Conservation (phyloP, 2,888 invertebrate species). For the Aphodius sticticus region DNA sequence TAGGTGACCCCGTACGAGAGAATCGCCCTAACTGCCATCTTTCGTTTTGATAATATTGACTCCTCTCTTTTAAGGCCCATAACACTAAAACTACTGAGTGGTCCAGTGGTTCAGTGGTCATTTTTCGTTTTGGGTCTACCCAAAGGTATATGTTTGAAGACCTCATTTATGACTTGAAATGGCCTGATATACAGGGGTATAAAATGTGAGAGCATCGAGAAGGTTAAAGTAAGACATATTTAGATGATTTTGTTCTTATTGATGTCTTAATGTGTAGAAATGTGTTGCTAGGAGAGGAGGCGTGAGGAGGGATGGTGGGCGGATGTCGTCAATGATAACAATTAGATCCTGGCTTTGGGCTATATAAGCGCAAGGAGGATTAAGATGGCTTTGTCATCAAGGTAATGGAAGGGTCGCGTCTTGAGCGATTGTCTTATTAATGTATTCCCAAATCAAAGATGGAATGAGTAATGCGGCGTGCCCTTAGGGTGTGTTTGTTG, state of each 20-base stretch:
- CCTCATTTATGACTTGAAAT: too few relatives aligned
- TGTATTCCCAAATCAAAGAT: slow-evolving; percentile 60
- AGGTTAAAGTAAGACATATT: too few relatives aligned
- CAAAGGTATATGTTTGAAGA: too few relatives aligned
- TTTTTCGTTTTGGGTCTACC: too few relatives aligned
- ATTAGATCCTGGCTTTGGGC: slow-evolving; percentile 55
- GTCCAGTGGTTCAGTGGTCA: too few relatives aligned
- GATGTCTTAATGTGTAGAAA: background rate
- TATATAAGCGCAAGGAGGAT: slow-evolving; percentile 53
- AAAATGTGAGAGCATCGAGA: too few relatives aligned
- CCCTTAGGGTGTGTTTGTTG: slow-evolving; percentile 24
- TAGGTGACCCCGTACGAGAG: too few relatives aligned
- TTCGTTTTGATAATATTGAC: too few relatives aligned
- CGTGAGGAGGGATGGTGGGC: background rate
- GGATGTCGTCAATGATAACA: slow-evolving; percentile 54
- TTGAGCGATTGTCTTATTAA: slow-evolving; percentile 58
- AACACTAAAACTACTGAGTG: too few relatives aligned
- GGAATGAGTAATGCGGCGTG: slow-evolving; percentile 55
- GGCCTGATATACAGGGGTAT: too few relatives aligned
- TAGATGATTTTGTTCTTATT: background rate
- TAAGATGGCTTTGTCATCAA: slow-evolving; percentile 60
- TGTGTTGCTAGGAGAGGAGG: background rate
- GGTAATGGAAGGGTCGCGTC: slow-evolving; percentile 59
- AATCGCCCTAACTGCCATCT: too few relatives aligned
- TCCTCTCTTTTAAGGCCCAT: too few relatives aligned